Conservation (phyloP, 2,797 vertebrate genomes). For the Hyperoplus immaculatus region DNA sequence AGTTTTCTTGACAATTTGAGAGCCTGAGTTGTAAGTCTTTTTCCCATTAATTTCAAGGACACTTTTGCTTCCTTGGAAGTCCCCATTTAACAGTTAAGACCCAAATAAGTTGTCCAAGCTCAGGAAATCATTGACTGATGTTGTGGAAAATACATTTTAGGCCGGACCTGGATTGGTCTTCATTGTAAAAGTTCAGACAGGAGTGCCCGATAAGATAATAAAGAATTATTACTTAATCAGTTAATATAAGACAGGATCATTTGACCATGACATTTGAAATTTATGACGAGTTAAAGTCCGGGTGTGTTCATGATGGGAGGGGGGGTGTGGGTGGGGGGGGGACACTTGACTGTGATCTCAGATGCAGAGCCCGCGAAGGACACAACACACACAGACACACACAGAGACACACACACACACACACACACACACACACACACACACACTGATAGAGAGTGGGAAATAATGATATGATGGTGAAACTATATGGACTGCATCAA, state of each 20-base stretch:
- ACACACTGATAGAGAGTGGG: neutral
- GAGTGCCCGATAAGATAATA: neutral
- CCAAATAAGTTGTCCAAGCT: no score
- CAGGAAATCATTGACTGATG: neutral
- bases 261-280: neutral
- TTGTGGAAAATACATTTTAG: neutral
- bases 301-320: neutral
- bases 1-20: constrained; percentile 21
- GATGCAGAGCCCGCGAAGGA: neutral
- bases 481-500: neutral
- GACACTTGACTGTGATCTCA: neutral
- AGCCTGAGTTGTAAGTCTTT: neutral
- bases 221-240: neutral
- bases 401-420: no score
- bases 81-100: neutral
- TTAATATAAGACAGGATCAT: neutral
- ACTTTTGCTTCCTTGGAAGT: neutral
- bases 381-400: neutral
- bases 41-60: neutral
- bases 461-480: neutral
- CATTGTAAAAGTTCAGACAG: neutral
- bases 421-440: no score
- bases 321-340: no score
- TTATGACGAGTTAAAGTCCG: neutral
- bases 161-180: neutral